A percentile compares a stretch with the other conserved stretches of the same genome.
Conservation (phyloP, 2,888 invertebrate genomes). For the Sphaerophoria taeniata region DNA sequence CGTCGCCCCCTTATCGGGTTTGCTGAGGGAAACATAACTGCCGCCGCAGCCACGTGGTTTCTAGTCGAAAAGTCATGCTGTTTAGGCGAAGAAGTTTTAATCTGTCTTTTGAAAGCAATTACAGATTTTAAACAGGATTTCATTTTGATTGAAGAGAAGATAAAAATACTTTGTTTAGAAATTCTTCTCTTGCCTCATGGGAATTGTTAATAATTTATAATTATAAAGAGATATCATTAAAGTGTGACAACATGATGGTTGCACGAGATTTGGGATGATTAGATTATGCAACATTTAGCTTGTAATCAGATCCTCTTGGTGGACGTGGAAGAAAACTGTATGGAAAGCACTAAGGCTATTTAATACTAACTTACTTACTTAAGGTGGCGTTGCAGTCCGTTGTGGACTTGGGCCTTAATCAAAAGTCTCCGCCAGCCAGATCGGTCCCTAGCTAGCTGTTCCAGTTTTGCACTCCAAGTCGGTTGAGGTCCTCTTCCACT, state of each 20-base stretch:
- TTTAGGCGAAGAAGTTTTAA: constrained; percentile 34
- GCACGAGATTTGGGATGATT: no score
- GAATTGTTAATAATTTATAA: constrained; percentile 16
- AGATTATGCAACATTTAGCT: no score
- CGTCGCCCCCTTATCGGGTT: neutral
- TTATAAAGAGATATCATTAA: constrained; percentile 50
- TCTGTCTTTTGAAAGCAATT: constrained; percentile 55
- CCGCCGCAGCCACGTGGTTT: neutral
- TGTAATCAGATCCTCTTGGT: no score
- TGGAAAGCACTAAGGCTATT: no score
- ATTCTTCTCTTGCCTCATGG: constrained; percentile 17
- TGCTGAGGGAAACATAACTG: neutral
- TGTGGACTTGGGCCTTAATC: no score
- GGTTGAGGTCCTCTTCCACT: no score
- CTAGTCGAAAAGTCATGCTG: constrained; percentile 13
- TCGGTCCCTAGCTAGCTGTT: no score
- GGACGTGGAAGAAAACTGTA: no score
- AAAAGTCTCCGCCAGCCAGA: no score
- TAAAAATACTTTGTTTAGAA: constrained; percentile 18
- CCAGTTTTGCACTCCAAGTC: no score
- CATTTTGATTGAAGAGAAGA: constrained; percentile 42
- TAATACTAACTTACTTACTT: no score
- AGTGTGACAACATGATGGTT: constrained; percentile 38
- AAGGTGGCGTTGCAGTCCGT: no score
- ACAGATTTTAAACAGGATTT: constrained; percentile 43